Percentiles rank a stretch among this genome's conserved stretches.
phyloP scores from a whole-genome alignment of 2,888 invertebrate genomes.

The Diaphora mendica region DNA sequence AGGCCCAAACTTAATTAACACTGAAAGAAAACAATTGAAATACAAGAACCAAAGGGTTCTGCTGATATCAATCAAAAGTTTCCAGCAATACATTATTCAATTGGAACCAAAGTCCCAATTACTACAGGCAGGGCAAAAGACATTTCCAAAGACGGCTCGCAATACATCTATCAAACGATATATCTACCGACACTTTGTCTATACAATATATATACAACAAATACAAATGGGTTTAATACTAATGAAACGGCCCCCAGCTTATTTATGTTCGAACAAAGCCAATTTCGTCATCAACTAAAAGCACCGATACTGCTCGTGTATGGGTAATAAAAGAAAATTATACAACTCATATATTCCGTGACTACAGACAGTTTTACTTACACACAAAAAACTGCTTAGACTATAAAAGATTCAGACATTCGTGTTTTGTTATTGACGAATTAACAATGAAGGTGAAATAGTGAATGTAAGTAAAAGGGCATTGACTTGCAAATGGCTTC shows the following conservation, averaged over 20 bases:
- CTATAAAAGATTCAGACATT: conserved; percentile 48
- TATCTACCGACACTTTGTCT: conserved; percentile 34
- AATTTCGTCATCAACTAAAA: conserved; percentile 58
- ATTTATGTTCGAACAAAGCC: conserved; percentile 55
- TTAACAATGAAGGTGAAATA: conserved; percentile 8
- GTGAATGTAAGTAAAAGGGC: conserved; percentile 9
- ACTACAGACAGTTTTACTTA: conserved; percentile 50
- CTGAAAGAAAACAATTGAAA: neutral
- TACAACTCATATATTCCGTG: conserved; percentile 56
- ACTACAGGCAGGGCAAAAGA: neutral
- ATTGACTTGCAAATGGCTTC: conserved; percentile 1
- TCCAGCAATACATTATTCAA: neutral
- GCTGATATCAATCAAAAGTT: neutral
- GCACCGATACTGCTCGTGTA: conserved; percentile 54
- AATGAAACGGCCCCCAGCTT: conserved; percentile 49
- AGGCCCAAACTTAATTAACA: neutral
- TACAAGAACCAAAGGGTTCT: neutral
- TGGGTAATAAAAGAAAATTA: conserved; percentile 60
- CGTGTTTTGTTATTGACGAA: conserved; percentile 49
- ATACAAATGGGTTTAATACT: conserved; percentile 49
- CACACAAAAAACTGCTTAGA: conserved; percentile 45
- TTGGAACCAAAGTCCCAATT: neutral
- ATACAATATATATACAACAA: too few species aligned
- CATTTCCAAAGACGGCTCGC: neutral
- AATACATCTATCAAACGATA: conserved; percentile 16